Percentiles rank a stretch among this genome's conserved stretches.
These are phyloP conservation scores for Lophius piscatorius DNA, from an alignment of 2,113 vertebrate species.

Conservation along the genomic window DNA sequence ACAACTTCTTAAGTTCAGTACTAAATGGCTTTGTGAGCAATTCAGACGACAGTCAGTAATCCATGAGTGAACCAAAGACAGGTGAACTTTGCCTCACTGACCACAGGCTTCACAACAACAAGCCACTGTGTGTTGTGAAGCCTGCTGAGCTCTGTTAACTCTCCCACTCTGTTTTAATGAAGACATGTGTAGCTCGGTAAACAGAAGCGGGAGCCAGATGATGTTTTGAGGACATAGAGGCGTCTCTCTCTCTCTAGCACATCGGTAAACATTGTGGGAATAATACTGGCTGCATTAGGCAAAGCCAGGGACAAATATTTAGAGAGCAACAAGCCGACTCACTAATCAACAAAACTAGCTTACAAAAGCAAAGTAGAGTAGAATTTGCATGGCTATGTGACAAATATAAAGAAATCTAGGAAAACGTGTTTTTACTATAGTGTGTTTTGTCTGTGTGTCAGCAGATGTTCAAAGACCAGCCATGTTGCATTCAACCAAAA, in stretches of 20 bases:
- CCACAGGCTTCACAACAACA: conserved; percentile 21
- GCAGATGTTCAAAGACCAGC: conserved; percentile 1
- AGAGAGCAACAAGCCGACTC: conserved; percentile 9
- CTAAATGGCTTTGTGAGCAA: not conserved
- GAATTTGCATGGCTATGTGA: not conserved
- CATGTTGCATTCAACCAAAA: conserved; percentile 2
- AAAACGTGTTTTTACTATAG: not conserved
- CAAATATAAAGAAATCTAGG: not conserved
- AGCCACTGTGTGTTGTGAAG: conserved; percentile 34
- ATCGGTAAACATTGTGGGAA: conserved; percentile 41
- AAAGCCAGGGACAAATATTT: conserved; percentile 46
- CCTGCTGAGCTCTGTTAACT: conserved; percentile 43
- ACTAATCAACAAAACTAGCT: conserved; percentile 12
- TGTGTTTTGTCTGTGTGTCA: conserved; percentile 2
- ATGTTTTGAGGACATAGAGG: conserved; percentile 34
- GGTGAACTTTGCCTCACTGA: conserved; percentile 51
- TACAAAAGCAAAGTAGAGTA: not conserved
- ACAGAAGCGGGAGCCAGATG: conserved; percentile 52
- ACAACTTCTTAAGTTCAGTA: no score
- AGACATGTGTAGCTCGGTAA: conserved; percentile 49
- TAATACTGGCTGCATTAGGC: conserved; percentile 4
- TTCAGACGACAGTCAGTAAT: conserved; percentile 5
- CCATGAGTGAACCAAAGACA: not conserved
- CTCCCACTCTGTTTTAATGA: conserved; percentile 61
- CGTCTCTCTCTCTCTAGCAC: conserved; percentile 19